phyloP scores from a whole-genome alignment of 2,797 vertebrate species.

The Pipistrellus pipistrellus region DNA sequence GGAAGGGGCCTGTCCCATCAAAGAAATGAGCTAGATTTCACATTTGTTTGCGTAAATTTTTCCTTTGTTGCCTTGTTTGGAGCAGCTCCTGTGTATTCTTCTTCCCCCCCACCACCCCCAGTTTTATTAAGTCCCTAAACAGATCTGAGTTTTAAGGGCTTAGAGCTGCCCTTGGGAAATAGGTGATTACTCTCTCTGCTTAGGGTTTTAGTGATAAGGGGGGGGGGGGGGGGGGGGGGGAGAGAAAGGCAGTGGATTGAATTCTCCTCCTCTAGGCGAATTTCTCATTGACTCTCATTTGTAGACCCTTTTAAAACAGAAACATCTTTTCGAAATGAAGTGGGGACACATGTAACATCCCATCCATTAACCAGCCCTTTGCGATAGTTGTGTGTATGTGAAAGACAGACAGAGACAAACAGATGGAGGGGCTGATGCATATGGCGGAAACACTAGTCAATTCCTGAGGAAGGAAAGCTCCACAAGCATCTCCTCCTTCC shows the following conservation, averaged over 20 bases:
- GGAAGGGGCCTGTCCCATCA: background rate
- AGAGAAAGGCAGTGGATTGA: slow-evolving; percentile 10
- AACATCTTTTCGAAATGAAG: slow-evolving; percentile 69
- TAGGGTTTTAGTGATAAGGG: slow-evolving; percentile 73
- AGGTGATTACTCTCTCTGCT: slow-evolving; percentile 75
- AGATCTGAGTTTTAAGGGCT: slow-evolving; percentile 74
- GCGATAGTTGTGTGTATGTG: background rate
- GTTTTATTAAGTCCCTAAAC: slow-evolving; percentile 72
- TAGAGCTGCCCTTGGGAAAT: slow-evolving; percentile 71
- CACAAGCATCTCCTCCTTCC: background rate
- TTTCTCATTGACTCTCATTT: slow-evolving; percentile 64
- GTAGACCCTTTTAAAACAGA: slow-evolving; percentile 64
- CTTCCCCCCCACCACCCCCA: background rate
- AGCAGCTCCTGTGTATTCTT: background rate
- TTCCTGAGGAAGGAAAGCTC: background rate
- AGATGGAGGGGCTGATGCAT: background rate
- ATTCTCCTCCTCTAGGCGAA: slow-evolving; percentile 62
- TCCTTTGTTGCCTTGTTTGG: slow-evolving; percentile 49
- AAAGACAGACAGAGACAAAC: background rate
- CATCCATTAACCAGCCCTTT: slow-evolving; percentile 57
- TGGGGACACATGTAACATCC: slow-evolving; percentile 63
- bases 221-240: background rate
- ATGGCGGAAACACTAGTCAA: background rate
- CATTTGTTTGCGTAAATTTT: slow-evolving; percentile 29
- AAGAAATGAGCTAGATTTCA: slow-evolving; percentile 24